phyloP scores from a whole-genome alignment of 1,140 invertebrate species.

The Platorchestia sp. region DNA sequence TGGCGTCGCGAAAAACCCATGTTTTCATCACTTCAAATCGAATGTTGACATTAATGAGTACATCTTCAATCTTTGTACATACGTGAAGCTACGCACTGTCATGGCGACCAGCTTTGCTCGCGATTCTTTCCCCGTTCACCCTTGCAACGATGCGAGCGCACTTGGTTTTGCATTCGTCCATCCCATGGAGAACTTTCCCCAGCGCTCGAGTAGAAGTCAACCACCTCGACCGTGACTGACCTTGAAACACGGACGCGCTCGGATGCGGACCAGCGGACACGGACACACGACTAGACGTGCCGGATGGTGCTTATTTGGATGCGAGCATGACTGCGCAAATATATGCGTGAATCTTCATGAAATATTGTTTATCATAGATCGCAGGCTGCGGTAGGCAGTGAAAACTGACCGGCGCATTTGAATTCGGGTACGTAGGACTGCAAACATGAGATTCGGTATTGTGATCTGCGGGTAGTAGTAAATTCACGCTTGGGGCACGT shows the following conservation, averaged over 20 bases:
- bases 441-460: too few relatives aligned
- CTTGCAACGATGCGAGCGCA: background rate
- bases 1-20: too few relatives aligned
- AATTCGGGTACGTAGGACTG: too few relatives aligned
- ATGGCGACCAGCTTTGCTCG: background rate
- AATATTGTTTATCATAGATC: background rate
- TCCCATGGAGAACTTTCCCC: background rate
- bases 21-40: too few relatives aligned
- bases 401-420: too few relatives aligned
- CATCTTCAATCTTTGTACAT: too few relatives aligned
- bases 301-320: background rate
- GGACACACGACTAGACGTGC: background rate
- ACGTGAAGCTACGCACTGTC: too few relatives aligned
- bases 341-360: background rate
- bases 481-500: too few relatives aligned
- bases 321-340: background rate
- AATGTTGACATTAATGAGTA: too few relatives aligned
- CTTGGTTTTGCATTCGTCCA: background rate
- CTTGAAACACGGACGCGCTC: constrained; percentile 19
- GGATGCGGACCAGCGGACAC: background rate
- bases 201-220: background rate
- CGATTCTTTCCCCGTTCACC: background rate
- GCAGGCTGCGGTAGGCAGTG: background rate
- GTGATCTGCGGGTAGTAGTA: too few relatives aligned
- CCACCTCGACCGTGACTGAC: background rate